These are phyloP conservation scores for Venustaconcha ellipsiformis DNA, from an alignment of 1,140 invertebrate genomes.

Conservation along the genomic window DNA sequence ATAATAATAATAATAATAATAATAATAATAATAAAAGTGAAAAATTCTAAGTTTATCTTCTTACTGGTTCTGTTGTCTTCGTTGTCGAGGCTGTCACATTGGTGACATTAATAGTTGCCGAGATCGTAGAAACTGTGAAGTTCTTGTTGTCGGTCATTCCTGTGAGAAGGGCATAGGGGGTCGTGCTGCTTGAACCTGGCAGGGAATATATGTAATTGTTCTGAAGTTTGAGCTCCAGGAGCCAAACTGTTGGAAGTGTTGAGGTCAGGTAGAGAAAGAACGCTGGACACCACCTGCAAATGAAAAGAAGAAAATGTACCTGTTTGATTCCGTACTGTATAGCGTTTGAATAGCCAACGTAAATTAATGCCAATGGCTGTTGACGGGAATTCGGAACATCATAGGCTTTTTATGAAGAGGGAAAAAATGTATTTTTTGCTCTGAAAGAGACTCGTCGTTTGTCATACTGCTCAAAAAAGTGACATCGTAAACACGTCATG, in stretches of 20 bases:
- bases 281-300: conserved; percentile 50
- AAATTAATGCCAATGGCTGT: no score
- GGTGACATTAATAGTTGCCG: not conserved
- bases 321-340: no score
- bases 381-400: no score
- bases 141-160: not conserved
- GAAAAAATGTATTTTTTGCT: no score
- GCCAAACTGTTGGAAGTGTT: conserved; percentile 50
- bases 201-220: not conserved
- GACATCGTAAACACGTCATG: no score
- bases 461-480: no score
- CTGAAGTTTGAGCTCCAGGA: conserved; percentile 45
- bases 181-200: not conserved
- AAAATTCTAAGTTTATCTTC: not conserved
- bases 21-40: no score
- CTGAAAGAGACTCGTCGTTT: no score
- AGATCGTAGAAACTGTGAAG: not conserved
- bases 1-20: no score
- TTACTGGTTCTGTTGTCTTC: not conserved
- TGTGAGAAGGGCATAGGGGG: not conserved
- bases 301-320: not conserved
- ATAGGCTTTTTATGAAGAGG: no score
- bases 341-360: no score
- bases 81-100: not conserved
- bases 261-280: conserved; percentile 52